These are phyloP conservation scores for Pandemis corylana DNA, from an alignment of 2,888 invertebrate species.

Conservation along the genomic window DNA sequence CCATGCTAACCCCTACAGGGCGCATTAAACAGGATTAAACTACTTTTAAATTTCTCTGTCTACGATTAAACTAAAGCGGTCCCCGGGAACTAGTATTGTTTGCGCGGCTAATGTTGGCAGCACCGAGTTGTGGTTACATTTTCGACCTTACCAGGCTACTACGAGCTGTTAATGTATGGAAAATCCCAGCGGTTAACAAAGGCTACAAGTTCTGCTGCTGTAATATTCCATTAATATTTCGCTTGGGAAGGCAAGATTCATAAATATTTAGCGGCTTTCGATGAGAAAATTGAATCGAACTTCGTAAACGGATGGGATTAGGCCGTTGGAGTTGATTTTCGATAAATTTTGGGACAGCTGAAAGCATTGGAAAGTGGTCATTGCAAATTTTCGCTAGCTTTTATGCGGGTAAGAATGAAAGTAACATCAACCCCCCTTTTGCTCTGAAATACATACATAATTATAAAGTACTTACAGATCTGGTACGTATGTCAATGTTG, in stretches of 20 bases:
- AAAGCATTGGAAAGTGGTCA: background rate
- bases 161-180: constrained; percentile 38
- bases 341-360: background rate
- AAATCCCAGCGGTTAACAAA: constrained; percentile 30
- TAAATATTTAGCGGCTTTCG: constrained; percentile 34
- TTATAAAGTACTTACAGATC: no score
- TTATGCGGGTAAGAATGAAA: background rate
- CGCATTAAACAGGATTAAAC: constrained; percentile 27
- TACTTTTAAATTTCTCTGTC: constrained; percentile 31
- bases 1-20: background rate
- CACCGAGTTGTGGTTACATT: constrained; percentile 10
- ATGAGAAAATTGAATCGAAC: constrained; percentile 21
- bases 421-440: no score
- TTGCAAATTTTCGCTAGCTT: background rate
- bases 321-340: background rate
- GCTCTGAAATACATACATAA: no score
- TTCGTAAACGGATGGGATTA: background rate
- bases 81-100: constrained; percentile 26
- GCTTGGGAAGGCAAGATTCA: constrained; percentile 23
- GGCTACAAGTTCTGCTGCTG: constrained; percentile 28
- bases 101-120: constrained; percentile 28
- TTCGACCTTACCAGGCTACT: constrained; percentile 20
- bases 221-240: constrained; percentile 43
- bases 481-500: no score
- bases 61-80: constrained; percentile 22